phyloP scores from a whole-genome alignment of 2,888 invertebrate genomes.

The Muschampia plurimacula region DNA sequence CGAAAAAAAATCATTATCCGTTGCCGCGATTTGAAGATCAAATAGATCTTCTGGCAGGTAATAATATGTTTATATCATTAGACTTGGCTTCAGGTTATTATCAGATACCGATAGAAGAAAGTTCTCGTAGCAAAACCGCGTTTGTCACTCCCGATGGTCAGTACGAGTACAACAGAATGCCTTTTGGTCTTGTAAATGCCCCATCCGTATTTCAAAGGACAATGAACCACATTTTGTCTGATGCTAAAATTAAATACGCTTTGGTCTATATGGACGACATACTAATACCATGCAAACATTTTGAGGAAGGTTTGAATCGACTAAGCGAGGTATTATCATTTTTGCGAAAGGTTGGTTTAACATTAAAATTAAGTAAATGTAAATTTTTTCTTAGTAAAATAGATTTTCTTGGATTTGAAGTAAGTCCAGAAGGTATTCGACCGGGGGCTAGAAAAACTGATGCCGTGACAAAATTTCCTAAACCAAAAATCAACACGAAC shows the following conservation, averaged over 20 bases:
- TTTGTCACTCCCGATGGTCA: slow-evolving; percentile 62
- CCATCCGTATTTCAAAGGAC: slow-evolving; percentile 59
- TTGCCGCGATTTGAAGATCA: slow-evolving; percentile 47
- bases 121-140: slow-evolving; percentile 55
- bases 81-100: slow-evolving; percentile 46
- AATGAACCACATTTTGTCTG: slow-evolving; percentile 50
- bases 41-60: slow-evolving; percentile 39
- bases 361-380: slow-evolving; percentile 36
- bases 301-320: neutral
- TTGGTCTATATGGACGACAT: slow-evolving; percentile 46
- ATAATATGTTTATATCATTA: slow-evolving; percentile 38
- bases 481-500: slow-evolving; percentile 40
- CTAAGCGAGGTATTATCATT: neutral
- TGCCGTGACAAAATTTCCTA: slow-evolving; percentile 41
- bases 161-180: slow-evolving; percentile 59
- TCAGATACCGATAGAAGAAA: slow-evolving; percentile 50
- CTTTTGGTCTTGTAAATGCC: slow-evolving; percentile 62
- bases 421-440: slow-evolving; percentile 41
- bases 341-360: neutral
- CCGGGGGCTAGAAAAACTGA: slow-evolving; percentile 41
- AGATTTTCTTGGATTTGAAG: slow-evolving; percentile 42
- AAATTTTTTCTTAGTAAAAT: slow-evolving; percentile 39
- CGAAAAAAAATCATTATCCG: slow-evolving; percentile 45
- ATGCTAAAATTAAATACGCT: slow-evolving; percentile 40
- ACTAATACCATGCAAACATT: slow-evolving; percentile 14